phyloP scores from a whole-genome alignment of 1,140 invertebrate genomes.

The Drosophila prosaltans region DNA sequence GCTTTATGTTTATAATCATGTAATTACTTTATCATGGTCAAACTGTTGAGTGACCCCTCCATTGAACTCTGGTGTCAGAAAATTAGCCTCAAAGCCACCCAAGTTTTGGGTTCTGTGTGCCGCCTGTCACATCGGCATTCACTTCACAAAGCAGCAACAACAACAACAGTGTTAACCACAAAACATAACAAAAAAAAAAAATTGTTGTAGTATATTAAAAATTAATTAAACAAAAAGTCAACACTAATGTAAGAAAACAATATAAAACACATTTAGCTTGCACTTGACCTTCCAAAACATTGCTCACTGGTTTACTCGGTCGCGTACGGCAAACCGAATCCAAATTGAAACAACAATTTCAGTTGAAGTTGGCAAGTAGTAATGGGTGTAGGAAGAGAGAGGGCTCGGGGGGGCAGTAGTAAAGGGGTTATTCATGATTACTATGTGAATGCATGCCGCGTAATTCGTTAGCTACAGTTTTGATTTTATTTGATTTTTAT shows the following conservation, averaged over 20 bases:
- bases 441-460: conserved; percentile 31
- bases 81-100: conserved; percentile 44
- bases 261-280: conserved; percentile 58
- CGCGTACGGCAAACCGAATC: background rate
- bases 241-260: conserved; percentile 58
- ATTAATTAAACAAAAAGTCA: conserved; percentile 59
- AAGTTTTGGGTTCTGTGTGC: conserved; percentile 37
- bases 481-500: conserved; percentile 21
- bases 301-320: conserved; percentile 4
- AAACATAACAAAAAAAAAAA: conserved; percentile 15
- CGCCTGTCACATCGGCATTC: conserved; percentile 42
- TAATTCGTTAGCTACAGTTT: conserved; percentile 51
- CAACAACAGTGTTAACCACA: conserved; percentile 24
- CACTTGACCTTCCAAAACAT: conserved; percentile 47
- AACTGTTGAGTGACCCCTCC: conserved; percentile 2
- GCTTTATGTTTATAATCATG: background rate
- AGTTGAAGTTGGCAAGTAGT: background rate
- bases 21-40: background rate
- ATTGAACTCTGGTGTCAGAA: conserved; percentile 14
- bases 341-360: background rate
- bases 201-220: conserved; percentile 48
- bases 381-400: background rate
- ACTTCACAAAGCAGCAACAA: background rate
- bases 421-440: background rate
- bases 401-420: background rate